Percentiles rank a stretch among this genome's conserved stretches.
These are phyloP conservation scores for Rhinolophus sinicus DNA, from an alignment of 2,113 vertebrate genomes.

Conservation along the genomic window DNA sequence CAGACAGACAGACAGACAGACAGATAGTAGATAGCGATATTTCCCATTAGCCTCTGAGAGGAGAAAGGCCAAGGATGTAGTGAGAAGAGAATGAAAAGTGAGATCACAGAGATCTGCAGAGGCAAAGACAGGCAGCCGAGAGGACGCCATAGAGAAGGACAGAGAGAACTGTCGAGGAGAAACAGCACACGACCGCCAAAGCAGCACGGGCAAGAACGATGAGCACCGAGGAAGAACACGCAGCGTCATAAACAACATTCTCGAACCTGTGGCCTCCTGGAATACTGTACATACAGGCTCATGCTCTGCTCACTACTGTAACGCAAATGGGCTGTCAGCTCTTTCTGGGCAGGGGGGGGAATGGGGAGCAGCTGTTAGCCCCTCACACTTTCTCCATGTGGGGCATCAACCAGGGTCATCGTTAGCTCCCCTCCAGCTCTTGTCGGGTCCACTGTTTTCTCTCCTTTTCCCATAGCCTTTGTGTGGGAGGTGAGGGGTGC, in stretches of 20 bases:
- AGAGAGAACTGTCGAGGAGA: not conserved
- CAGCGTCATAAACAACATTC: fast-evolving
- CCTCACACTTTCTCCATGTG: fast-evolving
- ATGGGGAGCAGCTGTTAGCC: no score
- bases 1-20: not conserved
- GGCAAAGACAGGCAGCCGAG: not conserved
- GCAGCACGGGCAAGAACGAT: fast-evolving
- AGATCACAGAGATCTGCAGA: not conserved
- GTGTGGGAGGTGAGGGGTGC: fast-evolving
- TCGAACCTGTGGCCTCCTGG: fast-evolving
- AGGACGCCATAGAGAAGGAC: no score
- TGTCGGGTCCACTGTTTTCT: fast-evolving
- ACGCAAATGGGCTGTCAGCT: fast-evolving
- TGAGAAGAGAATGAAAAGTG: not conserved
- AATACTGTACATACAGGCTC: fast-evolving
- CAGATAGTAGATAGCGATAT: no score
- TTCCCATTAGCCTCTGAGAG: not conserved
- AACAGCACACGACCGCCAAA: not conserved
- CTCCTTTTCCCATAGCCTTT: fast-evolving
- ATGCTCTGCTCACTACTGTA: fast-evolving
- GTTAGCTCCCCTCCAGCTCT: fast-evolving
- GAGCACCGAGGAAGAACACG: fast-evolving
- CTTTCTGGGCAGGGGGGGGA: no score
- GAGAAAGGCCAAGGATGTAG: not conserved
- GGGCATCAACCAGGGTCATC: fast-evolving